Evolutionary conservation across 1,140 invertebrate genomes (phyloP).

Genomic region (Euwallacea fornicatus): DNA sequence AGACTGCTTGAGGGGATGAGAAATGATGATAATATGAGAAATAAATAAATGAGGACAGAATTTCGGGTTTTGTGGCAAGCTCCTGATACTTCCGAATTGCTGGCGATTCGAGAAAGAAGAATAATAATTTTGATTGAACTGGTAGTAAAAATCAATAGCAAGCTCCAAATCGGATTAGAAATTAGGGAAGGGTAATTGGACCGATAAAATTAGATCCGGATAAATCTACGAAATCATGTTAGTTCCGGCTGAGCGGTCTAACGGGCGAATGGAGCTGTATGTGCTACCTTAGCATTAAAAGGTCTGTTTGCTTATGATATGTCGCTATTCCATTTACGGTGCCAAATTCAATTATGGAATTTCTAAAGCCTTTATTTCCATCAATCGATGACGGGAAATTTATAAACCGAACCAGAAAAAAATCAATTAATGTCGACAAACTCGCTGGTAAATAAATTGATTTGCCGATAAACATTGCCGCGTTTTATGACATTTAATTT

Average conservation of each 20-base stretch:
- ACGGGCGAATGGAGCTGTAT: constrained; percentile 14
- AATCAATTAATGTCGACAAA: constrained; percentile 7
- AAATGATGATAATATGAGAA: background rate
- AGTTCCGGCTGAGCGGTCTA: constrained; percentile 27
- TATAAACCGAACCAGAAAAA: background rate
- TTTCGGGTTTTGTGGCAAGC: no score
- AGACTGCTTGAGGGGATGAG: background rate
- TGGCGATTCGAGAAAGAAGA: background rate
- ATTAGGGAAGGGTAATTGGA: constrained; percentile 34
- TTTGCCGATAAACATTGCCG: background rate
- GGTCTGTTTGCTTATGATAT: no score
- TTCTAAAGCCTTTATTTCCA: no score
- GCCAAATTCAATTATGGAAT: no score
- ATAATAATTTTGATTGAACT: constrained; percentile 15
- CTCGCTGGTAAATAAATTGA: constrained; percentile 5
- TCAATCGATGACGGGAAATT: no score
- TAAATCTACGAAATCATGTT: constrained; percentile 34
- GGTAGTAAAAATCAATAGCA: constrained; percentile 31
- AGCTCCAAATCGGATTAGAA: constrained; percentile 34
- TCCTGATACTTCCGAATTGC: no score
- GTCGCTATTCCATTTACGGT: no score
- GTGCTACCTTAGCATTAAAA: background rate
- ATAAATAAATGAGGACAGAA: no score
- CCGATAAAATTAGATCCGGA: constrained; percentile 37
- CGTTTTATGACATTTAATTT: constrained; percentile 12